phyloP scores from a whole-genome alignment of 2,797 vertebrate genomes.

The Scolopax bukidnonensis region DNA sequence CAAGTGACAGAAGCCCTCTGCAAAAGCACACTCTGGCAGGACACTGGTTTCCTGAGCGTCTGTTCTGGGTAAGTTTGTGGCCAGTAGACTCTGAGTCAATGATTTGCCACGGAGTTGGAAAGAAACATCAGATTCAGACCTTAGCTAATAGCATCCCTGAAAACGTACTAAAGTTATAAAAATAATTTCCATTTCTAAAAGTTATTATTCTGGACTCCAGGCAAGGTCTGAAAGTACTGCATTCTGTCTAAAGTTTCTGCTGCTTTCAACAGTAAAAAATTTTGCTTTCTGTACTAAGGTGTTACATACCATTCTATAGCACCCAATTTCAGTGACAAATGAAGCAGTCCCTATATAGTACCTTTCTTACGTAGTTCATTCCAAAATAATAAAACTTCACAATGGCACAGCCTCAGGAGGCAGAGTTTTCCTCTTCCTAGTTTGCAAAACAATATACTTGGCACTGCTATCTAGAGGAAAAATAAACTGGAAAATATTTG shows the following conservation, averaged over 20 bases:
- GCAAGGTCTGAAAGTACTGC: neutral
- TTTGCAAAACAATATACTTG: neutral
- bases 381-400: neutral
- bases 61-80: neutral
- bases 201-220: neutral
- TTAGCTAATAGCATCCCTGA: neutral
- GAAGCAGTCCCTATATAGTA: neutral
- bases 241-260: neutral
- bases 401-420: neutral
- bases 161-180: neutral
- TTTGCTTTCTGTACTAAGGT: neutral
- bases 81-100: neutral
- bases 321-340: neutral
- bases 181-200: neutral
- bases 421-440: neutral
- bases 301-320: neutral
- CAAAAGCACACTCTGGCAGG: neutral
- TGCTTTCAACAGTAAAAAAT: neutral
- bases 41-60: neutral
- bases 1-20: neutral
- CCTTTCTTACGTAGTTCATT: neutral
- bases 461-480: neutral
- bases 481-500: neutral
- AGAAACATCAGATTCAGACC: neutral
- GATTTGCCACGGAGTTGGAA: rapidly evolving